phyloP scores from a whole-genome alignment of 2,888 invertebrate species.

The Cylindroiulus punctatus region DNA sequence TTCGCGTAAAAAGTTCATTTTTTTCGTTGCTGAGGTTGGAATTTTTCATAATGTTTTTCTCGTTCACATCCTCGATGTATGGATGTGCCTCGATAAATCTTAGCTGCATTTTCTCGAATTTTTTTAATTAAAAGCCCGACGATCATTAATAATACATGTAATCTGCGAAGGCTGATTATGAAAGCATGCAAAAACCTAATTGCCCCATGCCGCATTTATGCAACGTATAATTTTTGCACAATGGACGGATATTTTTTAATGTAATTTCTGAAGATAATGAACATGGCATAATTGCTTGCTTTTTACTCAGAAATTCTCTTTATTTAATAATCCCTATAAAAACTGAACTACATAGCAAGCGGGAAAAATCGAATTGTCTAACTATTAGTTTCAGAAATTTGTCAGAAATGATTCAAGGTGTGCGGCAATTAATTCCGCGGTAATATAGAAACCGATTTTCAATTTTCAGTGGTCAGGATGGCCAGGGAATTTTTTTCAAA shows the following conservation, averaged over 20 bases:
- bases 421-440: too few relatives aligned
- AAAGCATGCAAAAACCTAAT: background rate
- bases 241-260: slow-evolving; percentile 5
- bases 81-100: slow-evolving; percentile 16
- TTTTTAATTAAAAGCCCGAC: slow-evolving; percentile 2
- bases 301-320: background rate
- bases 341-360: too few relatives aligned
- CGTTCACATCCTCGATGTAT: background rate
- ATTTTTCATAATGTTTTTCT: background rate
- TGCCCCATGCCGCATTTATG: background rate
- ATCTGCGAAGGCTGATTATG: slow-evolving; percentile 13
- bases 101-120: background rate
- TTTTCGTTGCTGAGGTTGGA: background rate
- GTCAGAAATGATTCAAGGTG: too few relatives aligned
- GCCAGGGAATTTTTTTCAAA: too few relatives aligned
- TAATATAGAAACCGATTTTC: too few relatives aligned
- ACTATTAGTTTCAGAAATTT: too few relatives aligned
- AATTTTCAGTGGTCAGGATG: too few relatives aligned
- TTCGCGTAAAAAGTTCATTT: background rate
- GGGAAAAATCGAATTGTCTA: too few relatives aligned
- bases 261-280: slow-evolving; percentile 26
- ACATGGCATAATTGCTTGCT: background rate
- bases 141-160: slow-evolving; percentile 26
- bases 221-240: slow-evolving; percentile 17
- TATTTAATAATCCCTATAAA: background rate